phyloP scores from a whole-genome alignment of 2,888 invertebrate species.

The Heliothis peltigera region DNA sequence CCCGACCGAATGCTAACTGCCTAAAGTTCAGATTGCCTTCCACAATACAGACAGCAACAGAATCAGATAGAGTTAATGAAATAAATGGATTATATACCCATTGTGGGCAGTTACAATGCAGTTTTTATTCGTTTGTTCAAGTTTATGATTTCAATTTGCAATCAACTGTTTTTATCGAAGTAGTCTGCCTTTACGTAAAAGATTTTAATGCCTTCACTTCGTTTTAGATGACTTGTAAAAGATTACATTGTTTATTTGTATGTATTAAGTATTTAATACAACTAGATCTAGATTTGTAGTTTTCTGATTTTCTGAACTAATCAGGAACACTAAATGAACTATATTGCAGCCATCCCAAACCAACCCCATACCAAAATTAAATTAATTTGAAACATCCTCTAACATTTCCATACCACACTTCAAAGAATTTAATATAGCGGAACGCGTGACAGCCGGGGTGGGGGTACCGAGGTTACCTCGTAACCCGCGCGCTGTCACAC shows the following conservation, averaged over 20 bases:
- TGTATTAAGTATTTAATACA: not conserved
- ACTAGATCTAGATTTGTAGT: not conserved
- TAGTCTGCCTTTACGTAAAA: conserved; percentile 9
- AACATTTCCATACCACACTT: conserved; percentile 61
- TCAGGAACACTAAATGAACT: not conserved
- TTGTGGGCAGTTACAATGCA: conserved; percentile 58
- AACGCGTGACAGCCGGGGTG: conserved; percentile 60
- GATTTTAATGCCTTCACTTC: not conserved
- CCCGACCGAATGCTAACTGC: conserved; percentile 4
- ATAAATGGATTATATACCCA: conserved; percentile 72
- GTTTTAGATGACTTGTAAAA: not conserved
- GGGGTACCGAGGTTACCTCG: conserved; percentile 70
- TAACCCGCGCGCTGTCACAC: conserved; percentile 68
- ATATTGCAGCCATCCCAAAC: conserved; percentile 12
- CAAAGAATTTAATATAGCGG: conserved; percentile 75
- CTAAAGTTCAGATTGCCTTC: conserved; percentile 32
- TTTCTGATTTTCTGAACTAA: conserved; percentile 7
- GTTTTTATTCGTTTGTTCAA: conserved; percentile 54
- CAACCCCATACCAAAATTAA: conserved; percentile 27
- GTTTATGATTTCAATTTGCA: conserved; percentile 57
- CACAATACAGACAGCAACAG: conserved; percentile 17
- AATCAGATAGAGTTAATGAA: conserved; percentile 67
- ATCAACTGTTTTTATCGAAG: conserved; percentile 47
- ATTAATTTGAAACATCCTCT: conserved; percentile 55
- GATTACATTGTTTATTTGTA: not conserved